These are phyloP conservation scores for Triplophysa tibetana DNA, from an alignment of 2,113 vertebrate genomes.

Conservation along the genomic window DNA sequence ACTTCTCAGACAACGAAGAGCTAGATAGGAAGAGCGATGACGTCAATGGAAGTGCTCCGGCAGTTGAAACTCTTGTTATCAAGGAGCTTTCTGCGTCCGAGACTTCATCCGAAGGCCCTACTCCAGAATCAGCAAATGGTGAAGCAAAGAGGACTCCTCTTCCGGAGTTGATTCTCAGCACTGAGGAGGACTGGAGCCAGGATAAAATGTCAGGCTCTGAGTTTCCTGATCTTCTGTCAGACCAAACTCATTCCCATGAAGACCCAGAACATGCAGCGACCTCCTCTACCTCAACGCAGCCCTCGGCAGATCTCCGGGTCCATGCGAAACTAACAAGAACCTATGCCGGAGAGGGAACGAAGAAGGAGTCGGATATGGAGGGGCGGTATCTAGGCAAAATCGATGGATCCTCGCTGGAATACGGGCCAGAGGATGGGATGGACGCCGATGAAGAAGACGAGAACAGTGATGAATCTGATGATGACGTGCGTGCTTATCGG, in stretches of 20 bases:
- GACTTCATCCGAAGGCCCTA: slow-evolving; percentile 12
- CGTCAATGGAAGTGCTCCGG: slow-evolving; percentile 34
- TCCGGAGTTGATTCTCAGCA: slow-evolving; percentile 37
- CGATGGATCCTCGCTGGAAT: slow-evolving; percentile 64
- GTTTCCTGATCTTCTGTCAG: slow-evolving; percentile 28
- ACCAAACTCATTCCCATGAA: slow-evolving; percentile 23
- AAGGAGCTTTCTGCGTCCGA: slow-evolving; percentile 37
- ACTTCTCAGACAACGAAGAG: slow-evolving; percentile 98
- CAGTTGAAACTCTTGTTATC: neutral
- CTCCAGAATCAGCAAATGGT: slow-evolving; percentile 20
- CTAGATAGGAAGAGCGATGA: slow-evolving; percentile 86
- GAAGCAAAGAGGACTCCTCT: neutral
- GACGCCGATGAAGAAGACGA: slow-evolving; percentile 90
- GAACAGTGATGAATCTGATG: slow-evolving; percentile 93
- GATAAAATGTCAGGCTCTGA: slow-evolving; percentile 19
- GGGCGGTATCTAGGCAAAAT: slow-evolving; percentile 89
- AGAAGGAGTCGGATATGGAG: slow-evolving; percentile 91
- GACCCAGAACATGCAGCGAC: slow-evolving; percentile 34
- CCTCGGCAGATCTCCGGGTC: slow-evolving; percentile 42
- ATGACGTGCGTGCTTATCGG: slow-evolving; percentile 85
- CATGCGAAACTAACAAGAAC: slow-evolving; percentile 74
- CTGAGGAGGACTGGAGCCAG: slow-evolving; percentile 47
- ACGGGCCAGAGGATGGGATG: slow-evolving; percentile 78
- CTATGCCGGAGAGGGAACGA: slow-evolving; percentile 75
- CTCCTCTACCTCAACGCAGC: slow-evolving; percentile 34